Evolutionary conservation across 2,113 vertebrate species (phyloP), one percentile per base, ranked within the genome.

Genomic region (Catagonus wagneri): DNA sequence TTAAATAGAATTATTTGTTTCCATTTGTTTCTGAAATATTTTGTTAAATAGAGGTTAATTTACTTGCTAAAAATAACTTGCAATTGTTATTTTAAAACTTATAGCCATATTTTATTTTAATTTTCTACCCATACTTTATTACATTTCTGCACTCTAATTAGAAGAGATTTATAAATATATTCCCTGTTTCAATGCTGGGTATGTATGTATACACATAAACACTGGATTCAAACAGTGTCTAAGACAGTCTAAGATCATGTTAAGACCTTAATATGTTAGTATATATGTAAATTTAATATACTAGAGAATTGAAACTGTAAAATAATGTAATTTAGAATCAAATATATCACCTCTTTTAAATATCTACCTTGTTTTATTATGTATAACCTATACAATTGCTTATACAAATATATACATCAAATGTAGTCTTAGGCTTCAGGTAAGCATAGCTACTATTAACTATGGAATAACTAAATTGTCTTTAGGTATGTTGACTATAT

Each of bases 1-100:
- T 86, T 75, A 86, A 96, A 44, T 93, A 94, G 63, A 96, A 80
- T 94, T 89, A 78, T 58, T 96, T 95, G 50, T 90, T 95, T 95
- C 89, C 65, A 89, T 63, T 90, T 74, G 10, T 88, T 97, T 96
- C 68, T 92, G n/a, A 95, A 81, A 52, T 90, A 61, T 86, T 89
- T 93, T 78, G 93, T 78, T 93, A 84, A 81, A 83, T 93, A 93
- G 68, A 89, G 10, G 94, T 94, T 52, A 94, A 89, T 68, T 2
- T 32, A 44, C 52, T 92, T 97, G 56, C 29, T 80, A 75, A 96
- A 90, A 94, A 83, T 95, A 93, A 90, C 91, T 94, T 84, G 52
- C 85, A 96, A 87, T 85, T 69, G 7, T 93, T 85, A 54, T 85
- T 96, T 93, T 75, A 61, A 92, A 97, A 90, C 20, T 96, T 72